Evolutionary conservation across 2,797 vertebrate species (phyloP), one percentile per base, ranked within the genome.

Genomic region (Silurus lanzhouensis): DNA sequence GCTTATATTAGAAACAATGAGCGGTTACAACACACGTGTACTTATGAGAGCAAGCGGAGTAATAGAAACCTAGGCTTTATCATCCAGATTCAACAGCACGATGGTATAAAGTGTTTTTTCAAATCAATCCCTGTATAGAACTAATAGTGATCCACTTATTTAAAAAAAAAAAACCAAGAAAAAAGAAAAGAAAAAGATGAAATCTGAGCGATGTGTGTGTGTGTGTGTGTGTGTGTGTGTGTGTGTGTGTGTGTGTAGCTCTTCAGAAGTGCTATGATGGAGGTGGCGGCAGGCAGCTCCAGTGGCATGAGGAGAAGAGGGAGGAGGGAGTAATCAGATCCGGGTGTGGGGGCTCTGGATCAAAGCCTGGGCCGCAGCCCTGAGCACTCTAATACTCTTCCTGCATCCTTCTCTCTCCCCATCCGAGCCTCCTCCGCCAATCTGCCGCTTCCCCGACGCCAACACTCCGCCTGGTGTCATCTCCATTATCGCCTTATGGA

Each of bases 401-500:
- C 90, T 89, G 88, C 86, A 88, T 87, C 89, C 85, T 81, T 87
- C 82, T 52, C 85, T 87, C 83, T 88, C 81, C 88, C 87, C 63
- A 61, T 64, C 70, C 80, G 52, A 81, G 87, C 88, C 88, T 87
- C 88, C 90, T 88, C 88, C 89, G 87, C 88, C 90, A 90, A 90
- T 89, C 90, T 90, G 90, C 90, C 88, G 87, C 87, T 90, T 90
- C 85, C 88, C 85, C 75, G 88, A 89, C 88, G 88, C 90, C 90
- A 89, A 89, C 86, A 85, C 88, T 88, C 86, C 88, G 89, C 89
- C 89, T 90, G 88, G 90, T 90, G 90, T 90, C 90, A 88, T 90
- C 87, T 90, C 89, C 84, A 88, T 90, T 89, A 88, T 90, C 87
- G 88, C 88, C 86, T 84, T 86, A 86, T 88, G 89, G 89, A 90